Percentiles rank a stretch among this genome's conserved stretches.
phyloP scores from a whole-genome alignment of 30 jellyfish, hydroid and myxozoan species.

The Aurelia aurita region DNA sequence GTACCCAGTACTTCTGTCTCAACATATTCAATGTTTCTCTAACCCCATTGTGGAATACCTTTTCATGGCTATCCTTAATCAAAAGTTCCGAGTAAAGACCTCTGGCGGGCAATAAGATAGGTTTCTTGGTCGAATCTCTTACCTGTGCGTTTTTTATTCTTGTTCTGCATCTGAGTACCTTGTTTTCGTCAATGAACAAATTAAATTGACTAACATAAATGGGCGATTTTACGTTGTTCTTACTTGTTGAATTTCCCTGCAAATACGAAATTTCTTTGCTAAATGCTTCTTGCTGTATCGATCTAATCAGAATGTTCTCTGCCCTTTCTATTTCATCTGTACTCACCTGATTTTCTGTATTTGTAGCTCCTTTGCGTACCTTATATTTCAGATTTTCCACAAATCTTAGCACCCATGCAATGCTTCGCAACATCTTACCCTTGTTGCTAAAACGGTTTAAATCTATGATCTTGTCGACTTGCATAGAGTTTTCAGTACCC shows the following conservation, averaged over 20 bases:
- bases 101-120: conserved; percentile 23
- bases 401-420: conserved; percentile 38
- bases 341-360: too few relatives aligned
- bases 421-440: conserved; percentile 16
- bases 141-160: background rate
- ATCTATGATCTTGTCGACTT: conserved; percentile 20
- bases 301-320: too few relatives aligned
- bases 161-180: conserved; percentile 37
- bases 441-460: conserved; percentile 32
- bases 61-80: too few relatives aligned
- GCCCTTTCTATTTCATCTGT: conserved; percentile 18
- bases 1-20: too few relatives aligned
- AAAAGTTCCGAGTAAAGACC: conserved; percentile 13
- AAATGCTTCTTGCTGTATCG: too few relatives aligned
- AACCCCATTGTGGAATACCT: too few relatives aligned
- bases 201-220: conserved; percentile 36
- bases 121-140: conserved; percentile 17
- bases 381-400: conserved; percentile 13
- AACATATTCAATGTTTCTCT: too few relatives aligned
- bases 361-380: background rate
- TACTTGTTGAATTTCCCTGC: too few relatives aligned
- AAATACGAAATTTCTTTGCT: too few relatives aligned
- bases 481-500: conserved; percentile 3
- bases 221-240: conserved; percentile 22
- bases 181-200: conserved; percentile 19